phyloP scores from a whole-genome alignment of 2,797 vertebrate species.

The Darevskia mixta region DNA sequence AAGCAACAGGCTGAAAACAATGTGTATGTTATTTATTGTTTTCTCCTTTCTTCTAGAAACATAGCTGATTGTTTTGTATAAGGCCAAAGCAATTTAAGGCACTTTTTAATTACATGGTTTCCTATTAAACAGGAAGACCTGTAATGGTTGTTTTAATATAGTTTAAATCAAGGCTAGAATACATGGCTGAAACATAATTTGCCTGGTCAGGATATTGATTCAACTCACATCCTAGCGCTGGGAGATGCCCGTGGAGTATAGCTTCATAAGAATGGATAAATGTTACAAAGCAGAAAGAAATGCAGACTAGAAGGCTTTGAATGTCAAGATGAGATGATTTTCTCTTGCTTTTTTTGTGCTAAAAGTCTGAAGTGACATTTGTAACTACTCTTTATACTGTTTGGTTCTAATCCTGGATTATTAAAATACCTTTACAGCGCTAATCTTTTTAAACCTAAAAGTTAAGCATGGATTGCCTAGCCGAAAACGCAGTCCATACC shows the following conservation, averaged over 20 bases:
- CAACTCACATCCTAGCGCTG: neutral
- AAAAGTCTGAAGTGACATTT: conserved; percentile 13
- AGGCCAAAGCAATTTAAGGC: neutral
- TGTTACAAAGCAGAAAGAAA: neutral
- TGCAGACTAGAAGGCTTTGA: neutral
- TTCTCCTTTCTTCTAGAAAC: neutral
- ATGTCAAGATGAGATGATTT: conserved; percentile 11
- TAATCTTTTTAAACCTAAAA: conserved; percentile 33
- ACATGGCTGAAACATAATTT: neutral
- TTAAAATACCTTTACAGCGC: conserved; percentile 14
- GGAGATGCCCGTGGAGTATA: neutral
- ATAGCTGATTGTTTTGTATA: neutral
- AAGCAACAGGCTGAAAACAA: neutral
- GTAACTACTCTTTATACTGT: neutral
- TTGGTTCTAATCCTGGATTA: conserved; percentile 23
- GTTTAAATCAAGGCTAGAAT: neutral
- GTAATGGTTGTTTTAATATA: neutral
- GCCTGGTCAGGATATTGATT: neutral
- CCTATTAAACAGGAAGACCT: neutral
- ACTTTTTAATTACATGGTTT: neutral
- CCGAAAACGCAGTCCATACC: neutral
- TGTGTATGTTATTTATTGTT: neutral
- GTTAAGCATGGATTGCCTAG: conserved; percentile 25
- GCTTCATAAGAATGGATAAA: conserved; percentile 4
- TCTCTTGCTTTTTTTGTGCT: neutral